Evolutionary conservation across 2,113 vertebrate species (phyloP).

Genomic region (Ranitomeya variabilis): DNA sequence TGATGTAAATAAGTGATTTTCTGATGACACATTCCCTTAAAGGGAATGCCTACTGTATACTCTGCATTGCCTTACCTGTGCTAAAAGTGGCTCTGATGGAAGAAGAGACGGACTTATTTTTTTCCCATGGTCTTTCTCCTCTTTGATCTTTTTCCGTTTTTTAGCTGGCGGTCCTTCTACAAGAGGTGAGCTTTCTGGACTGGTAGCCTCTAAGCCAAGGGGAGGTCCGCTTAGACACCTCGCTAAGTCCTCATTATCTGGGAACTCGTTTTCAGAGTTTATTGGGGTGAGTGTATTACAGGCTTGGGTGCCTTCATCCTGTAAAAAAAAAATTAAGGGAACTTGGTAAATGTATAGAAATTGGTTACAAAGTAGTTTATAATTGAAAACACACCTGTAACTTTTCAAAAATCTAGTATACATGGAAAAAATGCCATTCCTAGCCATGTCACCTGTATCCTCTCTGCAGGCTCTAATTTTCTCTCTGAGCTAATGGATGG

Average conservation of each 20-base stretch:
- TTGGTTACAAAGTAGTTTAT: background rate
- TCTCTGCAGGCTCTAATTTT: too few relatives aligned
- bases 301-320: slow-evolving; percentile 69
- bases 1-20: too few relatives aligned
- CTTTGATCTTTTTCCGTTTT: slow-evolving; percentile 64
- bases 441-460: too few relatives aligned
- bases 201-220: slow-evolving; percentile 57
- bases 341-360: background rate
- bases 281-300: slow-evolving; percentile 63
- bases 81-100: slow-evolving; percentile 62
- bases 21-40: too few relatives aligned
- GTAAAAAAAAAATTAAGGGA: background rate
- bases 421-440: too few relatives aligned
- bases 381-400: too few relatives aligned
- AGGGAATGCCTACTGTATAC: too few relatives aligned
- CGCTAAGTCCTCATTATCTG: slow-evolving; percentile 65
- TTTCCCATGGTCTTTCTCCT: slow-evolving; percentile 60
- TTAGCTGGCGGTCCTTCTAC: slow-evolving; percentile 63
- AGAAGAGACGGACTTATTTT: slow-evolving; percentile 46
- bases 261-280: slow-evolving; percentile 66
- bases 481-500: too few relatives aligned
- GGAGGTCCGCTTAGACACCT: slow-evolving; percentile 20
- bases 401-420: too few relatives aligned
- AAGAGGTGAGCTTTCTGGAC: slow-evolving; percentile 57
- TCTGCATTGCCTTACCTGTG: slow-evolving; percentile 53